phyloP scores from a whole-genome alignment of 1,140 invertebrate species.

The Drosophila persimilis region DNA sequence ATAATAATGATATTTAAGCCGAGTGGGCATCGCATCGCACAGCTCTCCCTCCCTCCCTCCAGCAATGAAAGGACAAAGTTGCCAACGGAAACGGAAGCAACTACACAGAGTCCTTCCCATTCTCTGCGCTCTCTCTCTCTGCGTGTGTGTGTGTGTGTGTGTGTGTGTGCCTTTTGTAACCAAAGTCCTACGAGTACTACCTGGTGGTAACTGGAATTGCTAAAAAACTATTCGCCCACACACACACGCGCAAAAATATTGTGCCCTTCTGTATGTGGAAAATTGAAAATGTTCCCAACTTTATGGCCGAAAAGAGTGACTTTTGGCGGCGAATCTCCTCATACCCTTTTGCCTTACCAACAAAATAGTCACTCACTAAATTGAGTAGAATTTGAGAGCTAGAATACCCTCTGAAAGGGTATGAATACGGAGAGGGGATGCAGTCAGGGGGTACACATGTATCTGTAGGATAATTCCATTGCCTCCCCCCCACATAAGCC shows the following conservation, averaged over 20 bases:
- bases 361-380: too few species aligned
- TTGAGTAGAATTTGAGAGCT: too few species aligned
- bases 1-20: constrained; percentile 79
- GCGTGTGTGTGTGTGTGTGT: constrained; percentile 14
- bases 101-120: constrained; percentile 47
- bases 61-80: constrained; percentile 71
- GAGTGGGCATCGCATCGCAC: constrained; percentile 15
- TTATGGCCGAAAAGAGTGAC: constrained; percentile 6
- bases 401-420: too few species aligned
- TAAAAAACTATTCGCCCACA: constrained; percentile 38
- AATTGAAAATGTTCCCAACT: constrained; percentile 66
- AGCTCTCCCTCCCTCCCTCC: constrained; percentile 1
- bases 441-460: constrained; percentile 14
- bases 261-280: constrained; percentile 42
- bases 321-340: too few species aligned
- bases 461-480: constrained; percentile 21
- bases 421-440: not conserved
- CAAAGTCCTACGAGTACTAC: constrained; percentile 16
- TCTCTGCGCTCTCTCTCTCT: not conserved
- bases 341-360: too few species aligned
- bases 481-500: not conserved
- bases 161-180: constrained; percentile 55
- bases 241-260: constrained; percentile 56
- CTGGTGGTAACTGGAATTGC: constrained; percentile 68
- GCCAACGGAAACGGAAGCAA: constrained; percentile 76